Evolutionary conservation across 2,113 vertebrate species (phyloP).

Genomic region (Scomber scombrus): DNA sequence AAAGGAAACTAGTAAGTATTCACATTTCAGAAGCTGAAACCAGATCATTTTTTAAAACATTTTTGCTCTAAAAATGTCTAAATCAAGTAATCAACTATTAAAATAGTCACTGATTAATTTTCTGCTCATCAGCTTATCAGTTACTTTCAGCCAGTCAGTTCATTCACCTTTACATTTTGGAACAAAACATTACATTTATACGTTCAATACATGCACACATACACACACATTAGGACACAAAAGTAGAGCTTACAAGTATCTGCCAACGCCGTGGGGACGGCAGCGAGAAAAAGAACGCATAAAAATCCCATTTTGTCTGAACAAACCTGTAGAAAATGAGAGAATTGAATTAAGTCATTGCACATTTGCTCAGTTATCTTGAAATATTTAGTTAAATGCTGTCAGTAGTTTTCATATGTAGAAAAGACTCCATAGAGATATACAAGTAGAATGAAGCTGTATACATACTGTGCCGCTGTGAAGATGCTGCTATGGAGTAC

Average conservation of each 20-base stretch:
- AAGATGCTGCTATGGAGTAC: not conserved
- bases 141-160: too few relatives aligned
- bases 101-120: too few relatives aligned
- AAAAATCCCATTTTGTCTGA: slow-evolving; percentile 37
- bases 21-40: too few relatives aligned
- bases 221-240: not conserved
- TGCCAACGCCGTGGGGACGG: not conserved
- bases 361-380: not conserved
- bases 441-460: not conserved
- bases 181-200: not conserved
- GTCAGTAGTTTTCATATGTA: not conserved
- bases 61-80: too few relatives aligned
- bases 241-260: not conserved
- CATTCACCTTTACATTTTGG: too few relatives aligned
- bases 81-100: too few relatives aligned
- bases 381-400: too few relatives aligned
- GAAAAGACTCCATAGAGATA: not conserved
- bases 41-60: too few relatives aligned
- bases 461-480: not conserved
- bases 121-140: too few relatives aligned
- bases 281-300: not conserved
- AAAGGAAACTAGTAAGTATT: too few relatives aligned
- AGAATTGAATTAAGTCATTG: not conserved
- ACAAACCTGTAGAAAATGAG: not conserved
- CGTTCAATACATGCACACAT: not conserved